A percentile compares a stretch with the other conserved stretches of the same genome.
Evolutionary conservation across 2,888 invertebrate species (phyloP).

Genomic region (Meganola albula): DNA sequence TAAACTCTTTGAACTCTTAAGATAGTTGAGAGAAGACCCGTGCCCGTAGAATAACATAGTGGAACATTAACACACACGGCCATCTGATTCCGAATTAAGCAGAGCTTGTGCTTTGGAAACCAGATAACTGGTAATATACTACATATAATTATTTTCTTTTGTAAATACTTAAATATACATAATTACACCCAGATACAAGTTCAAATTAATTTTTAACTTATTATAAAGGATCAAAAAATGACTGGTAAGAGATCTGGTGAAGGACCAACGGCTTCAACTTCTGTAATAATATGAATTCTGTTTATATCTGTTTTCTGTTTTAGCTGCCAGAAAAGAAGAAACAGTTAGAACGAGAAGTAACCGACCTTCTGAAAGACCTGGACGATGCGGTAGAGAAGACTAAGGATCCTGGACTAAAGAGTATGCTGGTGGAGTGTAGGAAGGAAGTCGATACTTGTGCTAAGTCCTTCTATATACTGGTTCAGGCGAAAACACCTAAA

Average conservation of each 20-base stretch:
- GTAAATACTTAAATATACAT: background rate
- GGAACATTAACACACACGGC: too few relatives aligned
- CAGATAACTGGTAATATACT: too few relatives aligned
- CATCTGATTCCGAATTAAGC: too few relatives aligned
- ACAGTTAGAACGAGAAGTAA: constrained; percentile 28
- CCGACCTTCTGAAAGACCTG: constrained; percentile 34
- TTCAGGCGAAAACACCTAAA: constrained; percentile 20
- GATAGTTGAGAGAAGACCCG: too few relatives aligned
- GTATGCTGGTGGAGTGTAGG: constrained; percentile 19
- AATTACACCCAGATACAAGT: too few relatives aligned
- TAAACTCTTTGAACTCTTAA: too few relatives aligned
- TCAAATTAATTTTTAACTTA: too few relatives aligned
- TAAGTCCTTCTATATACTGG: constrained; percentile 13
- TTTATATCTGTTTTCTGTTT: background rate
- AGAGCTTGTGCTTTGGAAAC: too few relatives aligned
- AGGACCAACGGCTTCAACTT: background rate
- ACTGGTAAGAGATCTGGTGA: background rate
- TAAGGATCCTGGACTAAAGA: constrained; percentile 18
- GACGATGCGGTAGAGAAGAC: constrained; percentile 30
- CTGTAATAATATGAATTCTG: background rate
- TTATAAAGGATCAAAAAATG: too few relatives aligned
- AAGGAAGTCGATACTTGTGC: constrained; percentile 21
- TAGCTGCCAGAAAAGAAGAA: constrained; percentile 40
- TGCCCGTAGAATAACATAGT: too few relatives aligned
- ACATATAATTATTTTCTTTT: too few relatives aligned